Base-by-base conservation (phyloP, 2,797 vertebrate genomes). In the Arremon brunneinucha region DNA sequence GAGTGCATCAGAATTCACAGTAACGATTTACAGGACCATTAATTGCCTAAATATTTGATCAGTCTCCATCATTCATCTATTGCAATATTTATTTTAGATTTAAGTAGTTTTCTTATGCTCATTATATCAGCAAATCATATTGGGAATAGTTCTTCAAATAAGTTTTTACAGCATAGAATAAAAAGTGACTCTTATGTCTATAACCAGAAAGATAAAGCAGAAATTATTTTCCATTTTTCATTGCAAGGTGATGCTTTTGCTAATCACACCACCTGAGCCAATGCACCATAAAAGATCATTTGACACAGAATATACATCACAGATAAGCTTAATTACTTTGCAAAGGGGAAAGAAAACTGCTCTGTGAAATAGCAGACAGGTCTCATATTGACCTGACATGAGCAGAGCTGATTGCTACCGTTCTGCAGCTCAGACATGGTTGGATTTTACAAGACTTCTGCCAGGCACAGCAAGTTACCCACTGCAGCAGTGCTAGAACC, bases 31-130 rank as follows among this genome's bases (percentile, higher is more conserved):
- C 23, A 92, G 62, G 91, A 56, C 82, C 85, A 71, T 50, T 97
- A 95, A 94, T 75, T 95, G 72, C 75, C 70, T 95, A 96, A 95
- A 94, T 96, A 87, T 96, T 87, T 97, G 68, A 72, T 94, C 78
- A 76, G 87, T 41, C 76, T 87, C 87, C 85, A 92, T 87, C 79
- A 68, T 83, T 83, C 70, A 93, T 75, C 80, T 96, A 93, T 74
- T 94, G 67, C 44, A 95, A 84, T 91, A 96, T 94, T 96, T 97
- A 94, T 90, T 96, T 67, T 92, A 91, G 64, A 70, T 89, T 77
- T 91, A 96, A 92, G 81, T 83, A 57, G 78, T 89, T 89, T 90
- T 81, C 78, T 68, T 90, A 21, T 67, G 71, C 69, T 96, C 30
- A 26, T 96, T 96, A 90, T 90, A 55, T 79, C 53, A 39, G 63